Percentiles rank a stretch among this genome's conserved stretches.
Conservation (phyloP, 2,797 vertebrate species). For the Potorous gilbertii region DNA sequence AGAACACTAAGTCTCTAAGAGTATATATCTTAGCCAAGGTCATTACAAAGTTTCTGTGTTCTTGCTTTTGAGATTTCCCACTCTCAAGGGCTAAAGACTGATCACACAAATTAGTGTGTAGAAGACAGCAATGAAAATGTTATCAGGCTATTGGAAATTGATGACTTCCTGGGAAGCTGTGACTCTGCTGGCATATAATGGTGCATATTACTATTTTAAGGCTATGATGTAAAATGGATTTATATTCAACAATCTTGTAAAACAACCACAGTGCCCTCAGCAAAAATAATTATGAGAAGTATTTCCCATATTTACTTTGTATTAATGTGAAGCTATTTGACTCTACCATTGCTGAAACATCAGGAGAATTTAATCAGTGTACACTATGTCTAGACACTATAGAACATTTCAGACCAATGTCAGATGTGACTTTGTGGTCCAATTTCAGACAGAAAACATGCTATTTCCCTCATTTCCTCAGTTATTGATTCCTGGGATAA, state of each 20-base stretch:
- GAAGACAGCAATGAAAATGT: neutral
- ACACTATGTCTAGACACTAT: neutral
- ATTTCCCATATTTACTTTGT: neutral
- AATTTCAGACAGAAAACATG: neutral
- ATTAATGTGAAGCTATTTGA: neutral
- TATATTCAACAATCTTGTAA: neutral
- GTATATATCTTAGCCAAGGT: neutral
- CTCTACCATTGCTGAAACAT: neutral
- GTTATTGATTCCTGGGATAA: neutral
- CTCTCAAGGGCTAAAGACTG: slow-evolving; percentile 7
- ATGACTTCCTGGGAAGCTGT: neutral
- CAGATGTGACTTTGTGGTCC: neutral
- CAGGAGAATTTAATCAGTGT: neutral
- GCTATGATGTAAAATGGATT: neutral
- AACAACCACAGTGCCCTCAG: neutral
- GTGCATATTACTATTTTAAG: neutral
- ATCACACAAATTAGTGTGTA: neutral
- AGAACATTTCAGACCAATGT: neutral
- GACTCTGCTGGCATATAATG: neutral
- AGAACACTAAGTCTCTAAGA: neutral
- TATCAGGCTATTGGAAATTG: slow-evolving; percentile 5
- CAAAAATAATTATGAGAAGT: neutral
- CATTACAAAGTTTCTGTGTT: neutral
- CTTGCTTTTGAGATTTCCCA: neutral
- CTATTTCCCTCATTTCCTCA: neutral